phyloP scores from a whole-genome alignment of 2,888 invertebrate genomes.

The Vanessa cardui region DNA sequence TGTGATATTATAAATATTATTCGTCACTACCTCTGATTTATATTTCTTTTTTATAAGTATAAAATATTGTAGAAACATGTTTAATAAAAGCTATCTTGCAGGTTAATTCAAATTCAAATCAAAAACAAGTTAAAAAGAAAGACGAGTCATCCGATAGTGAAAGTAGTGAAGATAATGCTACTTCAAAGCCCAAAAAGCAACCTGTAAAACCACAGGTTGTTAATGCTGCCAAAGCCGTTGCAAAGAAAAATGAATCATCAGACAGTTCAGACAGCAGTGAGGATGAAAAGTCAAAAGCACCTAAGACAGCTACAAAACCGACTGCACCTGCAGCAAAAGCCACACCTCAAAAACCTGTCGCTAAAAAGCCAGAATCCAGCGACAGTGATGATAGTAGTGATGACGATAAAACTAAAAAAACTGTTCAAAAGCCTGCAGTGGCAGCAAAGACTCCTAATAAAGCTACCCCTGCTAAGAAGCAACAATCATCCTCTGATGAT shows the following conservation, averaged over 20 bases:
- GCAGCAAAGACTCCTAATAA: conserved; percentile 13
- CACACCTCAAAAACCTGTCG: conserved; percentile 47
- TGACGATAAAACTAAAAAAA: conserved; percentile 61
- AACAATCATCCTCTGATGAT: conserved; percentile 54
- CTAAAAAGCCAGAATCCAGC: conserved; percentile 60
- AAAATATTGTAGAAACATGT: conserved; percentile 1
- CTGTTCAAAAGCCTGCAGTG: conserved; percentile 20
- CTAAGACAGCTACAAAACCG: conserved; percentile 34
- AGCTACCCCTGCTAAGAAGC: conserved; percentile 24
- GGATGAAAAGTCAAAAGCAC: conserved; percentile 57
- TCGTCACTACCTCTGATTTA: conserved; percentile 76
- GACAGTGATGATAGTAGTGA: conserved; percentile 65
- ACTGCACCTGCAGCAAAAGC: conserved; percentile 31
- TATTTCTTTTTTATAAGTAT: background rate
- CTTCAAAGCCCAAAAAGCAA: conserved; percentile 44
- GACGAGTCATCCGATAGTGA: conserved; percentile 55
- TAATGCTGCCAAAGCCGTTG: conserved; percentile 45
- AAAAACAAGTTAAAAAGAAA: conserved; percentile 56
- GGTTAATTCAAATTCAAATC: conserved; percentile 43
- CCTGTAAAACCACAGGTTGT: conserved; percentile 40
- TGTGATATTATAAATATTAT: conserved; percentile 54
- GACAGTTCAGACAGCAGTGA: conserved; percentile 63
- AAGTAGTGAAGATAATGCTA: conserved; percentile 52
- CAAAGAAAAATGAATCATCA: conserved; percentile 57
- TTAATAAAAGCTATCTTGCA: conserved; percentile 29